Percentiles rank a stretch among this genome's conserved stretches.
These are phyloP conservation scores for Trachelipus rathkii DNA, from an alignment of 1,140 invertebrate species.

Conservation along the genomic window DNA sequence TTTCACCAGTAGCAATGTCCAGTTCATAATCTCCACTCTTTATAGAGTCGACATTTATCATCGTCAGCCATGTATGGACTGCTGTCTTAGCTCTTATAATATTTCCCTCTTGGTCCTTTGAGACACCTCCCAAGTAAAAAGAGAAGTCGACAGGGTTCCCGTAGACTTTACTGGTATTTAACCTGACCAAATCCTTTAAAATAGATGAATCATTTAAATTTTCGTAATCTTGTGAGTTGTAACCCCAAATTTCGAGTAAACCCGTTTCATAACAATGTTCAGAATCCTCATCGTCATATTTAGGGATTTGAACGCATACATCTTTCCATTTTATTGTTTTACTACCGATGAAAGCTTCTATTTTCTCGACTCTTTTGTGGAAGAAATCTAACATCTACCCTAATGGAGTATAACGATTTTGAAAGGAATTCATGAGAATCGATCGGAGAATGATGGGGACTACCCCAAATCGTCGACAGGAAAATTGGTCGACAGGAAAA, in stretches of 20 bases:
- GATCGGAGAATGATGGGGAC: no score
- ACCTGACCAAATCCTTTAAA: constrained; percentile 32
- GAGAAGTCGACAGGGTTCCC: constrained; percentile 63
- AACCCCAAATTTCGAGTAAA: constrained; percentile 42
- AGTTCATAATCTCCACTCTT: constrained; percentile 53
- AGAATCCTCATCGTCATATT: not conserved
- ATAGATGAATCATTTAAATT: constrained; percentile 36
- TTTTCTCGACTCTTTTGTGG: not conserved
- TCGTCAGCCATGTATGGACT: constrained; percentile 61
- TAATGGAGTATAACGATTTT: no score
- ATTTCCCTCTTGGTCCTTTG: constrained; percentile 57
- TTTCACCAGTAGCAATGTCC: constrained; percentile 67
- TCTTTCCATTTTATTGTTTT: not conserved
- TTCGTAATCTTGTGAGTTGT: constrained; percentile 31
- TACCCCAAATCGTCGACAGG: no score
- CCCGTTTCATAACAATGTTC: constrained; percentile 39
- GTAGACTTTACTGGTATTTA: constrained; percentile 57
- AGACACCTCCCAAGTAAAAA: constrained; percentile 62
- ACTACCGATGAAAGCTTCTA: not conserved
- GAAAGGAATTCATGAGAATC: no score
- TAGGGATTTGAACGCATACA: not conserved
- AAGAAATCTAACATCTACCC: not conserved
- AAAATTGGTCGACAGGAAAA: no score
- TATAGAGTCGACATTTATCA: constrained; percentile 63
- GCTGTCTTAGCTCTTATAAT: constrained; percentile 63